Percentiles rank a stretch among this genome's conserved stretches.
phyloP scores from a whole-genome alignment of 2,113 vertebrate genomes.

The Lipophrys pholis region DNA sequence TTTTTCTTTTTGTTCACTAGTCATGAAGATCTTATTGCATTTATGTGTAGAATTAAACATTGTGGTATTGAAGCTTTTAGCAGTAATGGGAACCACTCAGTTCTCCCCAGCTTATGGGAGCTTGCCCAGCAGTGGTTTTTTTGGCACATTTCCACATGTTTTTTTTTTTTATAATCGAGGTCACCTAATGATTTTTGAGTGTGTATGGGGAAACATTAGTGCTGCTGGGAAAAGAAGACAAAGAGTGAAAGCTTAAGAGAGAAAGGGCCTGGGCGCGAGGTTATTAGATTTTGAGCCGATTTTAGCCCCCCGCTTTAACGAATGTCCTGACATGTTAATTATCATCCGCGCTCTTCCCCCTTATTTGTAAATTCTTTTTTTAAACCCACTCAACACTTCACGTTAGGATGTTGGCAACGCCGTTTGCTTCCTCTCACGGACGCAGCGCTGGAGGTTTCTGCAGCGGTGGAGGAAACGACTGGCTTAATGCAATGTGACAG shows the following conservation, averaged over 20 bases:
- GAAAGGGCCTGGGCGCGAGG: not conserved
- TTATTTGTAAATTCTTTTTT: not conserved
- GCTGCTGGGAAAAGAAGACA: not conserved
- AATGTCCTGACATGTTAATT: slow-evolving; percentile 57
- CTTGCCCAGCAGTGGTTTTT: slow-evolving; percentile 17
- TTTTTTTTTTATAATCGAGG: slow-evolving; percentile 57
- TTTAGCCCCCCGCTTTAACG: slow-evolving; percentile 18
- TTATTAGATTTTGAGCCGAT: slow-evolving; percentile 37
- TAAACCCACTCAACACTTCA: slow-evolving; percentile 14
- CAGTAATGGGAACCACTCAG: slow-evolving; percentile 29
- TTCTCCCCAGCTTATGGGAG: slow-evolving; percentile 19
- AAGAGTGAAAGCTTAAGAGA: not conserved
- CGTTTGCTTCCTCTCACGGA: slow-evolving; percentile 14
- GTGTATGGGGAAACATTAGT: slow-evolving; percentile 31
- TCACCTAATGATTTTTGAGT: slow-evolving; percentile 50
- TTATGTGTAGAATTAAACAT: slow-evolving; percentile 1
- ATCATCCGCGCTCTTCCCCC: not conserved
- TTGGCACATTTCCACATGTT: slow-evolving; percentile 40
- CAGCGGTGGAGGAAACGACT: slow-evolving; percentile 35
- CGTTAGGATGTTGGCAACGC: slow-evolving; percentile 24
- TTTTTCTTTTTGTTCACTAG: too few species aligned
- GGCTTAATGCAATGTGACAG: slow-evolving; percentile 61
- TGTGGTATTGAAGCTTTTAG: slow-evolving; percentile 9
- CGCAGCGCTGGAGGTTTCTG: slow-evolving; percentile 28
- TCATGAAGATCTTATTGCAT: too few species aligned